Percentiles rank a stretch among this genome's conserved stretches.
phyloP scores from a whole-genome alignment of 1,140 invertebrate species.

The Sitophilus oryzae region DNA sequence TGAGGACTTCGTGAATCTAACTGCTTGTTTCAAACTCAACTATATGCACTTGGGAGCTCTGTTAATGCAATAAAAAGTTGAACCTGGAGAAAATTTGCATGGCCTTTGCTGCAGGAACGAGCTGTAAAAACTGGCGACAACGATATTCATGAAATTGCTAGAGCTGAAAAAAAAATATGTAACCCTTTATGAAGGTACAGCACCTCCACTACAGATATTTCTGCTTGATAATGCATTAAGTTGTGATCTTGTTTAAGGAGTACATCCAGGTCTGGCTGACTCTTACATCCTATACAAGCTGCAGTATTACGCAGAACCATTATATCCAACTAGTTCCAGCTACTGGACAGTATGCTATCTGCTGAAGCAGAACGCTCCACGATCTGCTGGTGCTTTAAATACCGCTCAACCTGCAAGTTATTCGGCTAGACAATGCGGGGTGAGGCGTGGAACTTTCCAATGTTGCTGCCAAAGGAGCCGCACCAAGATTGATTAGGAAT shows the following conservation, averaged over 20 bases:
- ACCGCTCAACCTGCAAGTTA: slow-evolving; percentile 56
- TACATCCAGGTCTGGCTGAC: no score
- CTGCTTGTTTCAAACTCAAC: slow-evolving; percentile 97
- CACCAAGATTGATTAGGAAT: slow-evolving; percentile 92
- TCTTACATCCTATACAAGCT: slow-evolving; percentile 81
- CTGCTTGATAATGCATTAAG: no score
- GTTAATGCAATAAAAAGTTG: no score
- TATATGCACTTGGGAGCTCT: slow-evolving; percentile 86
- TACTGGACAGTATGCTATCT: slow-evolving; percentile 94
- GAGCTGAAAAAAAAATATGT: slow-evolving; percentile 83
- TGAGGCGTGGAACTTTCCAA: slow-evolving; percentile 92
- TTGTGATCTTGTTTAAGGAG: no score
- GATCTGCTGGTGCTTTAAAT: slow-evolving; percentile 50
- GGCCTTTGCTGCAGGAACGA: slow-evolving; percentile 54
- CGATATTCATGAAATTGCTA: slow-evolving; percentile 85
- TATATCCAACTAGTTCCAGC: slow-evolving; percentile 86
- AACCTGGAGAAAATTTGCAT: slow-evolving; percentile 46
- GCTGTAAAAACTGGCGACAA: slow-evolving; percentile 77
- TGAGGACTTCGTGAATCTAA: no score
- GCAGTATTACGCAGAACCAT: slow-evolving; percentile 96
- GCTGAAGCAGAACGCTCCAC: slow-evolving; percentile 62
- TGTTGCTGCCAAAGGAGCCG: slow-evolving; percentile 86
- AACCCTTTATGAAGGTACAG: slow-evolving; percentile 68
- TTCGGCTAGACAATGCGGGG: slow-evolving; percentile 83
- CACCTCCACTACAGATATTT: no score